Conservation (phyloP, 37 sponge, comb jelly and placozoan species). For the Spongia lamella region DNA sequence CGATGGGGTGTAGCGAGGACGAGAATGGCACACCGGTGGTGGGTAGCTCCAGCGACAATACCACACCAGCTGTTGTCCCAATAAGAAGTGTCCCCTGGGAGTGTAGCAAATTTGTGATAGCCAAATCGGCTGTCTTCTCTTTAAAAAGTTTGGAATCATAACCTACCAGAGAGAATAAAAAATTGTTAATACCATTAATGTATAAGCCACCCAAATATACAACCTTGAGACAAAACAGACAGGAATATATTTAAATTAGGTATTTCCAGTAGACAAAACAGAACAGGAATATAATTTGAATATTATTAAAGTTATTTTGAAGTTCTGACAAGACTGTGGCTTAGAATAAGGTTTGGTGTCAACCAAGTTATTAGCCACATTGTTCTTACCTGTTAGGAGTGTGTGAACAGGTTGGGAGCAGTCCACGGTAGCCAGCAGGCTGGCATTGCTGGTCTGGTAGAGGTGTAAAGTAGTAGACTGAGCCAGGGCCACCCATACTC, state of each 20-base stretch:
- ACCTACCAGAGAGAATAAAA: constrained; percentile 18
- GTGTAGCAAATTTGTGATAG: constrained; percentile 44
- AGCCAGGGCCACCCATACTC: constrained; percentile 46
- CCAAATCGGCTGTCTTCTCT: constrained; percentile 59
- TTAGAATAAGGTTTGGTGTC: too few species aligned
- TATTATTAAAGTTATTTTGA: too few species aligned
- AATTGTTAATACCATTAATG: too few species aligned
- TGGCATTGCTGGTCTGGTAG: constrained; percentile 42
- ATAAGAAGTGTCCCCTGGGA: constrained; percentile 31
- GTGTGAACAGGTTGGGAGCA: constrained; percentile 38
- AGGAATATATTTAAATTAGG: too few species aligned
- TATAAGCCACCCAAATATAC: too few species aligned
- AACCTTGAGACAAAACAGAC: too few species aligned
- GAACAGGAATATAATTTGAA: too few species aligned
- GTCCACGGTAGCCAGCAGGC: constrained; percentile 48
- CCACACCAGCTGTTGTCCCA: constrained; percentile 75
- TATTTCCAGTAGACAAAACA: too few species aligned
- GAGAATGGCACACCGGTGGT: background rate
- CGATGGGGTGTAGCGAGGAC: constrained; percentile 8
- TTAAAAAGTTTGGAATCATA: constrained; percentile 57
- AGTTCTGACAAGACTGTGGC: too few species aligned
- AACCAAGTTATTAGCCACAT: too few species aligned
- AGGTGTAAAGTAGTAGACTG: constrained; percentile 44
- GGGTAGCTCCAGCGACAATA: constrained; percentile 62
- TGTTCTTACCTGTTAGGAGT: constrained; percentile 51